A percentile compares a stretch with the other conserved stretches of the same genome.
These are phyloP conservation scores for Antrozous pallidus DNA, from an alignment of 2,797 vertebrate genomes.

Conservation along the genomic window DNA sequence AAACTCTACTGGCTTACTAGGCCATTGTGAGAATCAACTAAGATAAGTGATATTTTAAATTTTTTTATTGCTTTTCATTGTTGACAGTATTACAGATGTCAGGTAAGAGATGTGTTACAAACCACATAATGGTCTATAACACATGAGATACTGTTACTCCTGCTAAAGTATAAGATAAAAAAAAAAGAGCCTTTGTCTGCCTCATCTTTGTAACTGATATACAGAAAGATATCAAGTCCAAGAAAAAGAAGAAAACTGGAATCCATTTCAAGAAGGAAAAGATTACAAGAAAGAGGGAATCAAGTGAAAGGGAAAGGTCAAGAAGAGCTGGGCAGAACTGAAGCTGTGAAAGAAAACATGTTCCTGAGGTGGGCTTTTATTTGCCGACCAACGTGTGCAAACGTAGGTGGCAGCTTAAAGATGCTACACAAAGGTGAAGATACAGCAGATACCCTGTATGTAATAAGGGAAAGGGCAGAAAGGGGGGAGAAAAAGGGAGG, in stretches of 20 bases:
- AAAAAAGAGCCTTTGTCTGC: not conserved
- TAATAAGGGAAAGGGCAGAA: not conserved
- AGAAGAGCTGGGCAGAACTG: not conserved
- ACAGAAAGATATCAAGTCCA: not conserved
- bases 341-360: not conserved
- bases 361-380: not conserved
- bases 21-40: not conserved
- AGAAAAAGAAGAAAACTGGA: not conserved
- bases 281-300: not conserved
- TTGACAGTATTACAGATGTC: not conserved
- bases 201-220: not conserved
- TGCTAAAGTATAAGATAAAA: not conserved
- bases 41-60: not conserved
- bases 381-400: not conserved
- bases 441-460: not conserved
- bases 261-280: not conserved
- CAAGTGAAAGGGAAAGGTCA: not conserved
- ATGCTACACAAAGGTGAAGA: not conserved
- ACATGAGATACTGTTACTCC: not conserved
- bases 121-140: not conserved
- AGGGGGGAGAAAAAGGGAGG: accelerated
- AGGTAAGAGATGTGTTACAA: not conserved
- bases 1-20: not conserved
- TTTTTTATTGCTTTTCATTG: not conserved
- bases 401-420: not conserved